These are phyloP conservation scores for Diadema setosum DNA, from an alignment of 35 echinoderm and acorn worm genomes.

Conservation along the genomic window DNA sequence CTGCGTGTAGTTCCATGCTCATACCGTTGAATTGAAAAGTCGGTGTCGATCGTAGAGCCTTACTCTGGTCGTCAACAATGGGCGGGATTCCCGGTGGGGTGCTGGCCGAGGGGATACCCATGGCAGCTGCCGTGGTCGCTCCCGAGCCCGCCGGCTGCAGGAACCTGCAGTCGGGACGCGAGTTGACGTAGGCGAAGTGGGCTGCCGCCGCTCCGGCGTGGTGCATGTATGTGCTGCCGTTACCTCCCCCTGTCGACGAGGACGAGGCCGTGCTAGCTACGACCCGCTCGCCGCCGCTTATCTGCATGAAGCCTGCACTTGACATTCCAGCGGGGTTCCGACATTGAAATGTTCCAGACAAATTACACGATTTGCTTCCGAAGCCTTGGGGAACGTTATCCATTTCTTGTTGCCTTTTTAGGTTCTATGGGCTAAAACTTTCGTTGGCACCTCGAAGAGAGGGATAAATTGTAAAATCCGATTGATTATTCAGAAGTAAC, in stretches of 20 bases:
- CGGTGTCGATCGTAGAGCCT: neutral
- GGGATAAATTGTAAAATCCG: no score
- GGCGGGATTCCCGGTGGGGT: neutral
- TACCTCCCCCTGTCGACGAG: neutral
- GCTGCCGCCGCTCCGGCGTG: neutral
- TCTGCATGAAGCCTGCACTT: neutral
- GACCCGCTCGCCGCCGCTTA: constrained; percentile 3
- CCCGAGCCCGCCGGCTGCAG: neutral
- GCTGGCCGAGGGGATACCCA: neutral
- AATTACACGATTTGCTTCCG: constrained; percentile 1
- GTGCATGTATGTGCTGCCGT: neutral
- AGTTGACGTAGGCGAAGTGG: constrained; percentile 16
- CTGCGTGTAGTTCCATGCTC: neutral
- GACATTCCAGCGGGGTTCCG: constrained; percentile 14
- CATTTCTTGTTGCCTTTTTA: constrained; percentile 10
- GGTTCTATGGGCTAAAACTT: no score
- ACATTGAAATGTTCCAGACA: constrained; percentile 7
- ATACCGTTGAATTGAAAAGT: constrained; percentile 13
- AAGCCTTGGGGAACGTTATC: constrained; percentile 13
- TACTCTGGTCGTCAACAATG: neutral
- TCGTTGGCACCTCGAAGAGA: no score
- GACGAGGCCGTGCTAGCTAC: neutral
- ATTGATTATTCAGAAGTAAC: no score
- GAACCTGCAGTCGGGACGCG: constrained; percentile 12
- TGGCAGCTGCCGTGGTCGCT: neutral